These are phyloP conservation scores for Podilymbus podiceps DNA, from an alignment of 2,113 vertebrate genomes.

Conservation along the genomic window DNA sequence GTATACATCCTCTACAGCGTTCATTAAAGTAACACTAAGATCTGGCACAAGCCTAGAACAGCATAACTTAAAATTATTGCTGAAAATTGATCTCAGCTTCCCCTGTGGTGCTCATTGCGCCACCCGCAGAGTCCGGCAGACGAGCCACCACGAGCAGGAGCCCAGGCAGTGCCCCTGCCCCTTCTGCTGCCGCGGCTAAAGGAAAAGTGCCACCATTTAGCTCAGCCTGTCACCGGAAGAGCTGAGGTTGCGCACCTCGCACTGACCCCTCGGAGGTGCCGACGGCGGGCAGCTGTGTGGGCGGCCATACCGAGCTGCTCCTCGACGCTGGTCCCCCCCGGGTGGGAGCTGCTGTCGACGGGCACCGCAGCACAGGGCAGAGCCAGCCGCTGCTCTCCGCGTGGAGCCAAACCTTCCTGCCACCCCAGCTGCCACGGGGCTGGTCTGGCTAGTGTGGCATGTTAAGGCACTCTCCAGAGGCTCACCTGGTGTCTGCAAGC, in stretches of 20 bases:
- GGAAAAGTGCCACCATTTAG: background rate
- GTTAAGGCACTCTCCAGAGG: background rate
- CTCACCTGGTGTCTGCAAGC: background rate
- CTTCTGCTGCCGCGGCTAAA: background rate
- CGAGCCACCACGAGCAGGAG: background rate
- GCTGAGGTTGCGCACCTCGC: fast-evolving
- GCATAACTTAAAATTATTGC: background rate
- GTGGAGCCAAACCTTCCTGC: background rate
- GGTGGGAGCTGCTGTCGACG: fast-evolving
- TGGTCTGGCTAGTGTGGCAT: background rate
- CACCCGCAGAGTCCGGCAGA: background rate
- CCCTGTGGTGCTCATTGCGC: background rate
- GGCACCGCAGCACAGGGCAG: background rate
- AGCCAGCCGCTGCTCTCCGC: background rate
- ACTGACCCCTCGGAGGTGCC: background rate
- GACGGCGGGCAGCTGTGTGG: background rate
- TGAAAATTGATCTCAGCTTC: background rate
- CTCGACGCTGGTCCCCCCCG: background rate
- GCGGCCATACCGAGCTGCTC: fast-evolving
- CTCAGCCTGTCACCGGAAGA: background rate
- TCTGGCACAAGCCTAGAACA: background rate
- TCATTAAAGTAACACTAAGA: background rate
- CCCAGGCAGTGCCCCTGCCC: background rate
- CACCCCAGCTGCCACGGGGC: background rate
- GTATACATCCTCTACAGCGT: background rate